Base-by-base conservation (phyloP, 2,888 invertebrate species). In the Linyphia triangularis region DNA sequence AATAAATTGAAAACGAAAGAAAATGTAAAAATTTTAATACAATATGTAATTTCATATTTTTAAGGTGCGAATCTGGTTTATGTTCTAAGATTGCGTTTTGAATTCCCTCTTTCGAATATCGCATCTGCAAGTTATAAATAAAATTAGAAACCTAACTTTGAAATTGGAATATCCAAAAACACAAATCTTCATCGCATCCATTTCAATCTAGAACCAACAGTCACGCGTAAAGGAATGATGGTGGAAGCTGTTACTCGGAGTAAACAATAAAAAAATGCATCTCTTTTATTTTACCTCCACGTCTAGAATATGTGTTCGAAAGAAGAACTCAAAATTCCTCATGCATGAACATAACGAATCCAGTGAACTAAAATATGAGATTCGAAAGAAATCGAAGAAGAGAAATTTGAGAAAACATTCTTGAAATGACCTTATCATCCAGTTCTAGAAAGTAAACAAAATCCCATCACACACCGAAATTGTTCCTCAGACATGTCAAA, bases 321-420 rank as follows among this genome's bases (percentile, higher is more conserved):
- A 51, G n/a, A 51, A 51, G n/a, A 51, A 16, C 51, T 51, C 51
- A 33, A 33, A 33, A 33, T 33, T 33, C 51, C 43, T n/a, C 51
- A 51, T 51, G 51, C 51, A 51, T 51, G 51, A 51, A 51, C 51
- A 51, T 51, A 51, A 51, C 51, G 51, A 51, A 51, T 51, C 51
- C 51, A 51, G 5, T n/a, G 51, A 51, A 51, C 51, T 51, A 51
- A 51, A 51, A 51, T 51, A 13, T n/a, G n/a, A 51, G 51, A 51
- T 51, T 51, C 51, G 7, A 51, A 51, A 51, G 51, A n/a, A 51
- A 51, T 67, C 37, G 67, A 10, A 33, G 1, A 9, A 51, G 51
- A 51, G 19, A 19, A 0, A 67, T 67, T 24, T 37, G 26, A 10
- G n/a, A n/a, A 16, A 22, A 10, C 24, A 26, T 70, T 70, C 24